These are phyloP conservation scores for Carcina quercana DNA, from an alignment of 2,888 invertebrate species.

Conservation along the genomic window DNA sequence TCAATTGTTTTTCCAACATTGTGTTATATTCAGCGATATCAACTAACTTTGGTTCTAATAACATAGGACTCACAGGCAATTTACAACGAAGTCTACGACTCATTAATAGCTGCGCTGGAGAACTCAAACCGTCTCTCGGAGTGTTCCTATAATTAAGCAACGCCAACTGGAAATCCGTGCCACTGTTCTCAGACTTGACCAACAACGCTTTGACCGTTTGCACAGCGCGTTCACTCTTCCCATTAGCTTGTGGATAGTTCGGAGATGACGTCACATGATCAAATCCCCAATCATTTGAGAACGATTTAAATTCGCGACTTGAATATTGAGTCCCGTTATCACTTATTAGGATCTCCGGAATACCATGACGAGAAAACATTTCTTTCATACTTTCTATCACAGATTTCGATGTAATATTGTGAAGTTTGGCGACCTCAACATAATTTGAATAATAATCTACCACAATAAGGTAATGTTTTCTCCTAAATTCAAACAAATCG, in stretches of 20 bases:
- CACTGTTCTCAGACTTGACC: neutral
- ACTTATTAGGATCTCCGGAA: slow-evolving; percentile 9
- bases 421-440: slow-evolving; percentile 1
- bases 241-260: slow-evolving; percentile 8
- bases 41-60: slow-evolving; percentile 1
- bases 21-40: slow-evolving; percentile 1
- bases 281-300: slow-evolving; percentile 4
- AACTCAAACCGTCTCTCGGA: slow-evolving; percentile 13
- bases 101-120: slow-evolving; percentile 16
- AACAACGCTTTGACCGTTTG: slow-evolving; percentile 4
- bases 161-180: slow-evolving; percentile 2
- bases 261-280: slow-evolving; percentile 10
- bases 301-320: slow-evolving; percentile 4
- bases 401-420: neutral
- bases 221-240: slow-evolving; percentile 4
- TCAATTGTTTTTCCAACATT: slow-evolving; percentile 3
- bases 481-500: slow-evolving; percentile 10
- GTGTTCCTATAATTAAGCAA: slow-evolving; percentile 9
- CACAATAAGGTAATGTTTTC: slow-evolving; percentile 8
- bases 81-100: slow-evolving; percentile 10
- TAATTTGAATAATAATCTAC: slow-evolving; percentile 10
- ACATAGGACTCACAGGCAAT: slow-evolving; percentile 3
- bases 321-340: slow-evolving; percentile 12
- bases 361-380: slow-evolving; percentile 13
- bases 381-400: slow-evolving; percentile 7